A percentile compares a stretch with the other conserved stretches of the same genome.
These are phyloP conservation scores for Germaria angustata DNA, from an alignment of 2,888 invertebrate species.

Conservation along the genomic window DNA sequence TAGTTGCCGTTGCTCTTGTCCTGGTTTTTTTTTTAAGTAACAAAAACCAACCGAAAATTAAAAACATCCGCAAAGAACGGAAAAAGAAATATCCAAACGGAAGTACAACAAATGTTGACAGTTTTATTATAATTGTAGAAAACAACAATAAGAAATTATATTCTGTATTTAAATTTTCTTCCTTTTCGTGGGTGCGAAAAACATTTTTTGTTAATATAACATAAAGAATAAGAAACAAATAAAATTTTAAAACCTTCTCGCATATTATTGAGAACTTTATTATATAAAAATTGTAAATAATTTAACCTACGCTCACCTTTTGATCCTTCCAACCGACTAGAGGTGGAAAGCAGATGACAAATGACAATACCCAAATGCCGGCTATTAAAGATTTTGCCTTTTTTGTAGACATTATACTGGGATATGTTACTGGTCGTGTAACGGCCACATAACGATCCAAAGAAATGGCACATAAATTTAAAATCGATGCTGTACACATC, in stretches of 20 bases:
- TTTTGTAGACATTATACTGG: constrained; percentile 92
- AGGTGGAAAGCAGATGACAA: constrained; percentile 97
- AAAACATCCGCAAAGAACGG: background rate
- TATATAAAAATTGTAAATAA: background rate
- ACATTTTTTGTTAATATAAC: too few species aligned
- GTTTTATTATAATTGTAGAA: constrained; percentile 41
- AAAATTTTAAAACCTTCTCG: too few species aligned
- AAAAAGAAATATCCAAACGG: background rate
- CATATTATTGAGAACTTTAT: too few species aligned
- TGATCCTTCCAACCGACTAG: constrained; percentile 95
- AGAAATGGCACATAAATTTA: constrained; percentile 97
- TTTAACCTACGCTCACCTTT: constrained; percentile 83
- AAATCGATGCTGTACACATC: constrained; percentile 98
- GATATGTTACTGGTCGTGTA: constrained; percentile 96
- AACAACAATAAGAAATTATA: constrained; percentile 7
- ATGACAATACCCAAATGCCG: constrained; percentile 96
- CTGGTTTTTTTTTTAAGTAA: constrained; percentile 9
- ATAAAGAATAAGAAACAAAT: background rate
- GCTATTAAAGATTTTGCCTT: constrained; percentile 92
- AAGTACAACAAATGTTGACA: constrained; percentile 30
- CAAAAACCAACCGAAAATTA: constrained; percentile 9
- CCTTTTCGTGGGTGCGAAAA: too few species aligned
- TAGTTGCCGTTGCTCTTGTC: background rate
- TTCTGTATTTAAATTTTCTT: background rate
- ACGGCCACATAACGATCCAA: constrained; percentile 98